phyloP scores from a whole-genome alignment of 2,797 vertebrate species.

The Hoplostethus mediterraneus region DNA sequence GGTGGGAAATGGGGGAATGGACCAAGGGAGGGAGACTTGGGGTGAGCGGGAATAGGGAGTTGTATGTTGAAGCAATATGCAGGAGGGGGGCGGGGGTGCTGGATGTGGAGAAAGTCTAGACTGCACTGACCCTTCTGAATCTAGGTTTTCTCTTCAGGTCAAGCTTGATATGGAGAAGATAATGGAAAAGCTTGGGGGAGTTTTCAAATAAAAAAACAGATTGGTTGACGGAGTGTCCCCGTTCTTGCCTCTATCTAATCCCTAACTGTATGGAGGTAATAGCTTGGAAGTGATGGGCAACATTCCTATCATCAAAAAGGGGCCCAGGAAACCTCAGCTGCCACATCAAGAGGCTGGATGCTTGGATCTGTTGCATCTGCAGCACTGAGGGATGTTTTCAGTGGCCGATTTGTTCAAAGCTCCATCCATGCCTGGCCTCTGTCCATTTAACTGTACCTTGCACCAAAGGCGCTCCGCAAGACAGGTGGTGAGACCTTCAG shows the following conservation, averaged over 20 bases:
- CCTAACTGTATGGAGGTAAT: conserved; percentile 85
- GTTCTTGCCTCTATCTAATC: conserved; percentile 79
- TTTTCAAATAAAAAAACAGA: conserved; percentile 87
- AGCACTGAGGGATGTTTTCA: conserved; percentile 49
- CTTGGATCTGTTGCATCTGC: conserved; percentile 60
- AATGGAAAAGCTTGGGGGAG: conserved; percentile 93
- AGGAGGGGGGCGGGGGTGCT: conserved; percentile 71
- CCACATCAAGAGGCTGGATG: conserved; percentile 57
- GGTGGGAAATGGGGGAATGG: conserved; percentile 77
- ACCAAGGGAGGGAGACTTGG: conserved; percentile 62
- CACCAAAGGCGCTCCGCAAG: not conserved
- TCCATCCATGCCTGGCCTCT: conserved; percentile 18
- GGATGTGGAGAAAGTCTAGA: conserved; percentile 86
- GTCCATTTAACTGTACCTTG: conserved; percentile 28
- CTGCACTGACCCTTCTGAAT: conserved; percentile 89
- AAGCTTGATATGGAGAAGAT: conserved; percentile 87
- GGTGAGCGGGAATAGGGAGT: conserved; percentile 65
- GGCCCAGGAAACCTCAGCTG: conserved; percentile 61
- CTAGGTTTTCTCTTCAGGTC: conserved; percentile 87
- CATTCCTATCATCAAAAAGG: conserved; percentile 78
- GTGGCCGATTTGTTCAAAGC: conserved; percentile 52
- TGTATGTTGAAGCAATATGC: conserved; percentile 76
- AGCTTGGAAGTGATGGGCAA: conserved; percentile 85
- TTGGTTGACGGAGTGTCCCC: conserved; percentile 84
- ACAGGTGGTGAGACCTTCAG: conserved; percentile 24